Conservation (phyloP, 1,140 invertebrate genomes). For the Trachymyrmex cornetzi region DNA sequence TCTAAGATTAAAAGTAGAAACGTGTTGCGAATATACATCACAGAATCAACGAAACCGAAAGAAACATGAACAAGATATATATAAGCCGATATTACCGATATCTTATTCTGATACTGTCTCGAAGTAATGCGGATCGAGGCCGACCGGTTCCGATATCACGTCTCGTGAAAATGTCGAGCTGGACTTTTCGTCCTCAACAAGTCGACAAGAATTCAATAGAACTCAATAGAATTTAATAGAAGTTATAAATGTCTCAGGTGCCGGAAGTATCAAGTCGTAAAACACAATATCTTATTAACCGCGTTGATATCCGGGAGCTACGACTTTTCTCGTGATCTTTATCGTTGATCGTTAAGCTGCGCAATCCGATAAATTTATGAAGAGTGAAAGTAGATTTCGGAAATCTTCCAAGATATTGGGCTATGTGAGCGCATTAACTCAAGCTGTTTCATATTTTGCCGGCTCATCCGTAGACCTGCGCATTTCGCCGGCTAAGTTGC, state of each 20-base stretch:
- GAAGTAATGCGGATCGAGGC: not conserved
- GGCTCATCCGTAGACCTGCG: constrained; percentile 1
- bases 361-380: constrained; percentile 13
- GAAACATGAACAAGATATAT: not conserved
- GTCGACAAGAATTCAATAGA: constrained; percentile 55
- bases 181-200: constrained; percentile 21
- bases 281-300: constrained; percentile 68
- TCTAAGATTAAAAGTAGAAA: not conserved
- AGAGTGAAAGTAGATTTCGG: not conserved
- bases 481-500: constrained; percentile 33
- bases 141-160: not conserved
- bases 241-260: constrained; percentile 64
- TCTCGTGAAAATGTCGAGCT: constrained; percentile 21
- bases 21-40: not conserved
- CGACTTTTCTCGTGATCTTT: constrained; percentile 42
- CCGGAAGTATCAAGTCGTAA: constrained; percentile 8
- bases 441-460: constrained; percentile 25
- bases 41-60: not conserved
- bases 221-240: constrained; percentile 56
- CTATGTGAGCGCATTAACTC: not conserved
- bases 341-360: constrained; percentile 41
- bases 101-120: constrained; percentile 21
- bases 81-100: not conserved
- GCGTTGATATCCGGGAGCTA: constrained; percentile 5
- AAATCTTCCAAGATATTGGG: not conserved